phyloP scores from a whole-genome alignment of 2,113 vertebrate genomes.

The Alethe diademata region DNA sequence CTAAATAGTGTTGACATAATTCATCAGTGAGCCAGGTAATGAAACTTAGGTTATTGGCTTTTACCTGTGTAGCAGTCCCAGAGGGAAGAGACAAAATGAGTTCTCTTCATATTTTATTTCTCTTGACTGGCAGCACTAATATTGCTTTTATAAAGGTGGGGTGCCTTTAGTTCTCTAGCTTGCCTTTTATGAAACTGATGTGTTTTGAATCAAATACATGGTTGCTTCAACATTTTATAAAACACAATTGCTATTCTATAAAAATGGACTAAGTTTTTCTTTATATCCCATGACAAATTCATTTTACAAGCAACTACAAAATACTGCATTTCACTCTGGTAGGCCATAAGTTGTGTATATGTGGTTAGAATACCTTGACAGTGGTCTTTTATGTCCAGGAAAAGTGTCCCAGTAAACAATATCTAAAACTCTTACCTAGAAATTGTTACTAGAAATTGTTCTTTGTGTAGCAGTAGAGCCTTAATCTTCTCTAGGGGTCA shows the following conservation, averaged over 20 bases:
- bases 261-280: background rate
- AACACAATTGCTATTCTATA: background rate
- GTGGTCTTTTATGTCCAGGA: background rate
- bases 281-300: background rate
- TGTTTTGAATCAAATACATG: background rate
- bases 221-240: background rate
- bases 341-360: background rate
- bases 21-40: background rate
- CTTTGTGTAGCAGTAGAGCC: background rate
- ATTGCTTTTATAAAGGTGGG: background rate
- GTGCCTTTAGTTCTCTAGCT: background rate
- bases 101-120: background rate
- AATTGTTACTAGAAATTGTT: background rate
- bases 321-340: background rate
- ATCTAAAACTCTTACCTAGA: background rate
- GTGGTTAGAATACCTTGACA: background rate
- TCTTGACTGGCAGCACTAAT: background rate
- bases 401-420: background rate
- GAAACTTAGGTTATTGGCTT: background rate
- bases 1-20: background rate
- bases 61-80: background rate
- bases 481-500: background rate
- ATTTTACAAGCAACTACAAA: conserved; percentile 15
- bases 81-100: background rate
- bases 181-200: background rate